Percentiles rank a stretch among this genome's conserved stretches.
phyloP scores from a whole-genome alignment of 2,113 vertebrate species.

The Phyllopteryx taeniolatus region DNA sequence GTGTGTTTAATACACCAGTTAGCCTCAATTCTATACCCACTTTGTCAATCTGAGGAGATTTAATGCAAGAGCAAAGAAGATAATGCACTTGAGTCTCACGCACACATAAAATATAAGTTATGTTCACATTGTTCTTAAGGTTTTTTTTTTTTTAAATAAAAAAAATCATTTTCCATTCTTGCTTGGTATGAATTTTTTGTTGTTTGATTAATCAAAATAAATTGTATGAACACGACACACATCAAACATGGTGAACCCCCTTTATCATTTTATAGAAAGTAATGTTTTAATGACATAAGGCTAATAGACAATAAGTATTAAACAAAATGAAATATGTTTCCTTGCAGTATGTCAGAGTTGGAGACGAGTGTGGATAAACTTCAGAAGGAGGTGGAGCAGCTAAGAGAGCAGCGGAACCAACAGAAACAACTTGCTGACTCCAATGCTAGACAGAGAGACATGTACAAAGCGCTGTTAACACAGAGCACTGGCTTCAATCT shows the following conservation, averaged over 20 bases:
- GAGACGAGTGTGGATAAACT: constrained; percentile 77
- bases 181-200: too few species aligned
- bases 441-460: constrained; percentile 88
- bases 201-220: background rate
- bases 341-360: constrained; percentile 79
- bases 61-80: too few species aligned
- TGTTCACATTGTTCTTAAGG: too few species aligned
- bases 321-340: background rate
- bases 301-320: background rate
- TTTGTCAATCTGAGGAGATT: too few species aligned
- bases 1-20: too few species aligned
- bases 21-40: too few species aligned
- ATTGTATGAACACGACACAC: background rate
- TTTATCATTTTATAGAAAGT: background rate
- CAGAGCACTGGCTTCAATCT: constrained; percentile 88
- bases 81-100: too few species aligned
- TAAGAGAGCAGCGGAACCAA: constrained; percentile 84
- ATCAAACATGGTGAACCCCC: background rate
- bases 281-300: background rate
- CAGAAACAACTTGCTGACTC: constrained; percentile 91
- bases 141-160: too few species aligned
- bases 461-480: constrained; percentile 89
- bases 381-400: constrained; percentile 79
- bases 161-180: too few species aligned
- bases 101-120: too few species aligned